Evolutionary conservation across 2,113 vertebrate genomes (phyloP), one percentile per base, ranked within the genome.

Genomic region (Pachypanchax playfairii): DNA sequence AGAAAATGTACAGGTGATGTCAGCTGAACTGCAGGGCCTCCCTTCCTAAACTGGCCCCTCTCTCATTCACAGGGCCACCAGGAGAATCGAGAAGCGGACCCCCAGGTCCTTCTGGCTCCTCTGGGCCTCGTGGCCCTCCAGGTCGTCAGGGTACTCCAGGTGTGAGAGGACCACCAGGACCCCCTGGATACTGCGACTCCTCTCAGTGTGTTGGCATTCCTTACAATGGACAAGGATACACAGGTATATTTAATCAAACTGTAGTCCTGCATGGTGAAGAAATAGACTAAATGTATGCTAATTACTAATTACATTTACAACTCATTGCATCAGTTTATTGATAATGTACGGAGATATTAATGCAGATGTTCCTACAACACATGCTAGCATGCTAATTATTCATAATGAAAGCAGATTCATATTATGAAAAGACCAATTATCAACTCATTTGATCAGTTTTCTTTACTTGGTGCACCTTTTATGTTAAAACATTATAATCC

Each of bases 131-230:
- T 69, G 97, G 97, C 3, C 93, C 95, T 0, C 91, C 95, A 55
- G 97, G 97, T 77, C 96, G 95, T 73, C 94, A 95, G 72, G 97
- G 97, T 67, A 93, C 91, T 74, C 66, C 91, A 36, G 97, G 97
- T 35, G 91, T 96, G 80, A 92, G 95, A 87, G 97, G 97, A 65
- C 96, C 97, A 15, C 89, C 94, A 6, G 97, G 97, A 55, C 94
- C 96, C 73, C 77, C 95, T 69, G 97, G 97, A 39, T 99, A 98
- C 79, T 99, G 97, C 31, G 97, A 99, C 85, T 98, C 97, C 15
- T 99, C 97, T 76, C 95, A 98, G 86, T 99, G 97, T 84, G 93
- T 97, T 75, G 98, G 97, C 85, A 97, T 99, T 79, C 95, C 95
- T 78, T 99, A 99, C 93, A 99, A 99, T 0, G 97, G 96, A 70